These are phyloP conservation scores for Branchellion lobata DNA, from an alignment of 2,888 invertebrate genomes.

Conservation along the genomic window DNA sequence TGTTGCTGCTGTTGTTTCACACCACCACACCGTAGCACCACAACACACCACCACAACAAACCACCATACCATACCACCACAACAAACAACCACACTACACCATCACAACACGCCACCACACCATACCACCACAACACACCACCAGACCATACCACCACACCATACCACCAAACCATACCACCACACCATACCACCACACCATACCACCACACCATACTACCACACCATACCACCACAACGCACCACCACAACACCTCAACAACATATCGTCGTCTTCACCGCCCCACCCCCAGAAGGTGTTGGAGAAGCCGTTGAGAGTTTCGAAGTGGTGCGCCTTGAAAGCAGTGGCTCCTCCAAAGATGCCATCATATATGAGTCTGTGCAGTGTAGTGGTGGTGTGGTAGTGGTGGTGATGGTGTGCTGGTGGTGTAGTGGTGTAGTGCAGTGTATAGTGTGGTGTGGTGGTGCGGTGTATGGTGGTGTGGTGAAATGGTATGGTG, in stretches of 20 bases:
- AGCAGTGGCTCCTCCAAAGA: slow-evolving; percentile 46
- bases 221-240: background rate
- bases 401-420: background rate
- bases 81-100: background rate
- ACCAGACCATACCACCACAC: background rate
- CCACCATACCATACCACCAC: background rate
- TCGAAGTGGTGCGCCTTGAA: slow-evolving; percentile 42
- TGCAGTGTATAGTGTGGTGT: background rate
- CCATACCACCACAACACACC: background rate
- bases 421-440: background rate
- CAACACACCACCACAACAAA: background rate
- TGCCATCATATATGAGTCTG: slow-evolving; percentile 44
- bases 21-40: background rate
- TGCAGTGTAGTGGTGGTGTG: background rate
- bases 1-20: background rate
- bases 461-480: background rate
- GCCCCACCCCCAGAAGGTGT: slow-evolving; percentile 46
- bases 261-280: slow-evolving; percentile 48
- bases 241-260: slow-evolving; percentile 40
- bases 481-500: no score
- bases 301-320: slow-evolving; percentile 46
- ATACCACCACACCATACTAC: background rate
- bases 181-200: background rate
- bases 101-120: slow-evolving; percentile 35
- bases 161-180: background rate